Percentiles rank a stretch among this genome's conserved stretches.
Evolutionary conservation across 2,888 invertebrate genomes (phyloP).

Genomic region (Labia minor): DNA sequence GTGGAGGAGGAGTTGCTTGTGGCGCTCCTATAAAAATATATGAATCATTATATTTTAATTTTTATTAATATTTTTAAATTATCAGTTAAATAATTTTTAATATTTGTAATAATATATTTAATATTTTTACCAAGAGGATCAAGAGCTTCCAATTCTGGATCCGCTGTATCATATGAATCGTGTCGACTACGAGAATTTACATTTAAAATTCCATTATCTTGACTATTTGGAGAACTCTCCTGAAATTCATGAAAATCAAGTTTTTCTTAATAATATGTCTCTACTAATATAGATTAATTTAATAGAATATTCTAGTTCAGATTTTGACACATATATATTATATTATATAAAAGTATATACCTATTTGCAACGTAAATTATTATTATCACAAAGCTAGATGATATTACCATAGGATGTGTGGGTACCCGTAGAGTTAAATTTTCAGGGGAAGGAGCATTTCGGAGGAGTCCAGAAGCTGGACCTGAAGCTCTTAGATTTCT

Average conservation of each 20-base stretch:
- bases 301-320: too few relatives aligned
- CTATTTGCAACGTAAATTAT: too few relatives aligned
- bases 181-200: conserved; percentile 17
- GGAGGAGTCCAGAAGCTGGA: conserved; percentile 8
- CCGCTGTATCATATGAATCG: conserved; percentile 31
- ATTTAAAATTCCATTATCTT: neutral
- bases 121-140: conserved; percentile 53
- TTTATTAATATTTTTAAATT: too few relatives aligned
- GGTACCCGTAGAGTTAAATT: neutral
- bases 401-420: conserved; percentile 3
- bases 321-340: too few relatives aligned
- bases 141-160: conserved; percentile 56
- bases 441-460: neutral
- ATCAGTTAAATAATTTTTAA: too few relatives aligned
- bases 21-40: conserved; percentile 23
- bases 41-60: too few relatives aligned
- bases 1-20: conserved; percentile 57
- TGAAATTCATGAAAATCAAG: conserved; percentile 27
- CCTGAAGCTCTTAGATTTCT: conserved; percentile 26
- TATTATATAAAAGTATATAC: too few relatives aligned
- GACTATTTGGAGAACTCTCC: neutral
- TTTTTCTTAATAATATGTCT: too few relatives aligned
- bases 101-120: too few relatives aligned
- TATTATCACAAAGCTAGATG: too few relatives aligned
- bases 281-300: too few relatives aligned